phyloP scores from a whole-genome alignment of 2,888 invertebrate genomes.

The Troilus luridus region DNA sequence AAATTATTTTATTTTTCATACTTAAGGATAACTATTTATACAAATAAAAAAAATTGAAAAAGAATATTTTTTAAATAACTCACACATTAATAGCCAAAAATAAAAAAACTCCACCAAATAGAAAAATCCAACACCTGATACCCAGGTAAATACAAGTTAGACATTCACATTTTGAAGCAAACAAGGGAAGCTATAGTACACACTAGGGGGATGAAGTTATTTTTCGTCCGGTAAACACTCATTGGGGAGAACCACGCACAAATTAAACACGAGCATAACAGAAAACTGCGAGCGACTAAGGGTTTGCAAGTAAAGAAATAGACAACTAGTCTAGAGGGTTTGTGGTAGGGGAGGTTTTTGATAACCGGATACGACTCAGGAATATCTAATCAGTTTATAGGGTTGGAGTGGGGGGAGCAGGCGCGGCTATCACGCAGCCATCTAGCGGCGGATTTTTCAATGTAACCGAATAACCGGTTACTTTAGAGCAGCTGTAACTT shows the following conservation, averaged over 20 bases:
- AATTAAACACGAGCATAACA: constrained; percentile 29
- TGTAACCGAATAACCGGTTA: not conserved
- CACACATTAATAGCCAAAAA: constrained; percentile 33
- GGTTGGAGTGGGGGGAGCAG: constrained; percentile 44
- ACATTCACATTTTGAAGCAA: constrained; percentile 44
- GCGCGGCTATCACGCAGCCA: constrained; percentile 3
- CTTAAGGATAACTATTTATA: not conserved
- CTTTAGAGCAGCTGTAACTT: not conserved
- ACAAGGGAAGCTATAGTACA: not conserved
- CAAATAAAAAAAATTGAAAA: not conserved
- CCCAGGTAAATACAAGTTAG: constrained; percentile 39
- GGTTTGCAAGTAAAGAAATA: constrained; percentile 24
- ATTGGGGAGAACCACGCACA: not conserved
- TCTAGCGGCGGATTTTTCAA: not conserved
- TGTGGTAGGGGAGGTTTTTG: constrained; percentile 60
- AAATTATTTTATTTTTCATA: not conserved
- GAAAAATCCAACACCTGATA: constrained; percentile 22
- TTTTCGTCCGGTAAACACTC: not conserved
- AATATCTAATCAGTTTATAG: constrained; percentile 57
- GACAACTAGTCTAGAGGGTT: constrained; percentile 45
- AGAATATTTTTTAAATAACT: not conserved
- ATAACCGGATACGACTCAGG: constrained; percentile 58
- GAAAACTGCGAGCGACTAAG: constrained; percentile 7
- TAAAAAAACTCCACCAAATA: constrained; percentile 6
- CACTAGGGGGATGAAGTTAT: not conserved